Evolutionary conservation across 2,888 invertebrate species (phyloP).

Genomic region (Mechanitis mazaeus): DNA sequence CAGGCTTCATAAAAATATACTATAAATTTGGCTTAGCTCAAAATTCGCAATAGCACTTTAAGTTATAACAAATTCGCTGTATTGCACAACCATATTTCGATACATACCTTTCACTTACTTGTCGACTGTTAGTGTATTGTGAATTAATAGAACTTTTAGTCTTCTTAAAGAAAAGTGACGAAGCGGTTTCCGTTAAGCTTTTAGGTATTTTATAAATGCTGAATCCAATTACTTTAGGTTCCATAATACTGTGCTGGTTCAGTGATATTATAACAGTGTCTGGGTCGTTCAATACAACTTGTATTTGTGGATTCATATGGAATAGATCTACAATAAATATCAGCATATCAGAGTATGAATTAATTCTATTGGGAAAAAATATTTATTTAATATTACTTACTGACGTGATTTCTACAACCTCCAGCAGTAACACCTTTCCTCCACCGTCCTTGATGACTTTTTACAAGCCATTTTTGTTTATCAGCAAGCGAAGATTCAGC

Average conservation of each 20-base stretch:
- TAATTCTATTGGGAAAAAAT: not conserved
- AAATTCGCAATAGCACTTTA: no score
- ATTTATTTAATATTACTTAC: constrained; percentile 52
- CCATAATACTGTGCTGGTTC: constrained; percentile 93
- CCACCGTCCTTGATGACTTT: constrained; percentile 91
- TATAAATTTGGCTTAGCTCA: not conserved
- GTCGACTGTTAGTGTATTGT: constrained; percentile 93
- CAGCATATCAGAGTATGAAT: not conserved
- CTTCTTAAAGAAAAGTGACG: constrained; percentile 88
- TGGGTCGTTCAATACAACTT: constrained; percentile 83
- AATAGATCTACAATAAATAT: constrained; percentile 81
- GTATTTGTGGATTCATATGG: constrained; percentile 94
- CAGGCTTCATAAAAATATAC: not conserved
- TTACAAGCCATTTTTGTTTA: constrained; percentile 89
- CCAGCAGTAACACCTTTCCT: constrained; percentile 91
- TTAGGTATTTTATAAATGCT: constrained; percentile 87
- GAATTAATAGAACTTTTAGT: constrained; percentile 92
- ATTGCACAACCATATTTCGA: not conserved
- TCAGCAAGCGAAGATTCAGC: constrained; percentile 89
- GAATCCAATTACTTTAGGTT: constrained; percentile 95
- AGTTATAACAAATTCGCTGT: not conserved
- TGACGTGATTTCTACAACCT: constrained; percentile 90
- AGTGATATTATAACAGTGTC: constrained; percentile 84
- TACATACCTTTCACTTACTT: constrained; percentile 79
- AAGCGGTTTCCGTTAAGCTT: constrained; percentile 83